Evolutionary conservation across 2,113 vertebrate species (phyloP).

Genomic region (Calidris pugnax): DNA sequence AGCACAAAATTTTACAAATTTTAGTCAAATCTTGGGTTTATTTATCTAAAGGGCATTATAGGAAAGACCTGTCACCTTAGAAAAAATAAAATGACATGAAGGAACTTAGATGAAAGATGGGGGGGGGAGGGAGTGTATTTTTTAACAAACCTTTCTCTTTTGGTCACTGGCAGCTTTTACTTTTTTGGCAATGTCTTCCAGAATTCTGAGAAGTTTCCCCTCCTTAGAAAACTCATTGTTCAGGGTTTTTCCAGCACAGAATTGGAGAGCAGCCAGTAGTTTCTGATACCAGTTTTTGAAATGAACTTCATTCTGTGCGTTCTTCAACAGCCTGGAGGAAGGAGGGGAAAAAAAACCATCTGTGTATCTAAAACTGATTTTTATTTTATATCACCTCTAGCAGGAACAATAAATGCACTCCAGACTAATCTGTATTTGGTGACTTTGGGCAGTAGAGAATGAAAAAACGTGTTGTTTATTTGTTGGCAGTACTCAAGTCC

Average conservation of each 20-base stretch:
- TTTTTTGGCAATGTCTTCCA: slow-evolving; percentile 65
- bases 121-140: not conserved
- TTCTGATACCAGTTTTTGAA: slow-evolving; percentile 77
- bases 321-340: slow-evolving; percentile 74
- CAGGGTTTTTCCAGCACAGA: slow-evolving; percentile 69
- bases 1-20: not conserved
- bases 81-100: slow-evolving; percentile 1
- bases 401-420: slow-evolving; percentile 7
- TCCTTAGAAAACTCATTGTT: slow-evolving; percentile 75
- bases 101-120: not conserved
- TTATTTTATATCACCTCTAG: not conserved
- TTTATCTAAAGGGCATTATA: not conserved
- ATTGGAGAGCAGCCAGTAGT: slow-evolving; percentile 73
- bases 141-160: slow-evolving; percentile 71
- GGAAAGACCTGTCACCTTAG: not conserved
- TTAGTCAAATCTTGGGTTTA: not conserved
- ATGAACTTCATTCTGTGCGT: slow-evolving; percentile 73
- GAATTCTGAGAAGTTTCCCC: slow-evolving; percentile 66
- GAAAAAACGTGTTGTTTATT: slow-evolving; percentile 12
- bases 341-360: not conserved
- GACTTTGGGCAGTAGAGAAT: slow-evolving; percentile 22
- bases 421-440: slow-evolving; percentile 28
- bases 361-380: slow-evolving; percentile 12
- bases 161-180: slow-evolving; percentile 62
- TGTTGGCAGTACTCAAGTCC: slow-evolving; percentile 17